Evolutionary conservation across 1,140 invertebrate species (phyloP).

Genomic region (Nautilus pompilius): DNA sequence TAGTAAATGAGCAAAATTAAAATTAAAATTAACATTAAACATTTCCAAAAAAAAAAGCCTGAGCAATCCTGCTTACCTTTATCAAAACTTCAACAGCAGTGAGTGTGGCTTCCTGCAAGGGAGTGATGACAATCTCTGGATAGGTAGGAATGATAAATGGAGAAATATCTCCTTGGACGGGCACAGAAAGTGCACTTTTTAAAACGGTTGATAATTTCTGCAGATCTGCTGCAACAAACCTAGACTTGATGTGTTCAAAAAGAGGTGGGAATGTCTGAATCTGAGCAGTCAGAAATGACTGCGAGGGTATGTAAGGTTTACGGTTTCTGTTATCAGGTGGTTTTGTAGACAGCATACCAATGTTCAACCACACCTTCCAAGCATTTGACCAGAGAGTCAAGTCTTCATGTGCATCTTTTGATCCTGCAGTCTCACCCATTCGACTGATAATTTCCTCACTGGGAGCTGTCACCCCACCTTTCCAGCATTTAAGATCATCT

Average conservation of each 20-base stretch:
- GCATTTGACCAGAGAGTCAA: slow-evolving; percentile 70
- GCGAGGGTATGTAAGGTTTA: slow-evolving; percentile 79
- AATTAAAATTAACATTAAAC: background rate
- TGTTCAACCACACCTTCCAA: slow-evolving; percentile 82
- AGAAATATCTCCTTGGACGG: slow-evolving; percentile 77
- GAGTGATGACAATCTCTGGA: slow-evolving; percentile 72
- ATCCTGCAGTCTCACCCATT: slow-evolving; percentile 20
- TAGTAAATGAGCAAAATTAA: no score
- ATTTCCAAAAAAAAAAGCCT: background rate
- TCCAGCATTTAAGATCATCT: slow-evolving; percentile 8
- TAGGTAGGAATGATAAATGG: slow-evolving; percentile 68
- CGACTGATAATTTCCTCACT: slow-evolving; percentile 36
- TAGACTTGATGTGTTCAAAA: slow-evolving; percentile 81
- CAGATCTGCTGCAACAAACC: slow-evolving; percentile 73
- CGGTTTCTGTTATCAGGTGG: slow-evolving; percentile 46
- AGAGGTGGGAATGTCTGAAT: slow-evolving; percentile 92
- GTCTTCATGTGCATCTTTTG: slow-evolving; percentile 32
- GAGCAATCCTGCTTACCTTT: slow-evolving; percentile 59
- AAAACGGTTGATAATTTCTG: slow-evolving; percentile 76
- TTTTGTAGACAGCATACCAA: slow-evolving; percentile 74
- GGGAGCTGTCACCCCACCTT: slow-evolving; percentile 30
- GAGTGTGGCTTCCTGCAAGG: slow-evolving; percentile 79
- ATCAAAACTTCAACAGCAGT: slow-evolving; percentile 77
- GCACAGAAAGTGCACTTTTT: slow-evolving; percentile 74
- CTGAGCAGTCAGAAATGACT: slow-evolving; percentile 86